Evolutionary conservation across 2,888 invertebrate species (phyloP), one percentile per base, ranked within the genome.

Genomic region (Sesamia inferens): DNA sequence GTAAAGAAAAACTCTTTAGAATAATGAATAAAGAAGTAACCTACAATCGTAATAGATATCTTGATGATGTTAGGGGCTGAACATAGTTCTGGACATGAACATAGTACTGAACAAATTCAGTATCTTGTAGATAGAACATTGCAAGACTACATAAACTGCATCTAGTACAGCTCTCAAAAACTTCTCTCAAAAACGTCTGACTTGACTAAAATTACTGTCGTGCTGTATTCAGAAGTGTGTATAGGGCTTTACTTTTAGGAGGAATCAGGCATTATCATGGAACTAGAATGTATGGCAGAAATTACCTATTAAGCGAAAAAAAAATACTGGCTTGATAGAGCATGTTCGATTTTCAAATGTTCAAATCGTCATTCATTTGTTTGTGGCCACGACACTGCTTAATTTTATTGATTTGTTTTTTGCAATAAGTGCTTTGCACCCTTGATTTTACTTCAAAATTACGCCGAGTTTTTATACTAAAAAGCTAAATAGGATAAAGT

Each of bases 61-160:
- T 24, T 62, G 16, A 61, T 61, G 5, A 55, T 71, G 14, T 71
- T 54, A 22, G 78, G 11, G 14, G 22, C n/a, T 19, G n/a, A 19
- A 19, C 16, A 44, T 31, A 65, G 42, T 64, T 67, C 48, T 7
- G 39, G 16, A 14, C 6, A 6, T 39, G 5, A 24, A 64, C 64
- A 67, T 39, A 79, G 19, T 57, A 65, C 31, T 39, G 24, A 68
- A 68, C 74, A 64, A 64, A 61, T 61, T 7, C 39, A 64, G 22
- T 57, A 68, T 61, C 22, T 54, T 64, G n/a, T 44, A 68, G 51
- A 16, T 55, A 22, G 61, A 39, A 39, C 19, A 65, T 47, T 65
- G 22, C n/a, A 42, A 39, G 47, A 47, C 14, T 47, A n/a, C n/a
- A n/a, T n/a, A 5, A 47, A 14, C 47, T 47, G 14, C 13, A 24